These are phyloP conservation scores for Gila robusta DNA, from an alignment of 2,797 vertebrate genomes.

Conservation along the genomic window DNA sequence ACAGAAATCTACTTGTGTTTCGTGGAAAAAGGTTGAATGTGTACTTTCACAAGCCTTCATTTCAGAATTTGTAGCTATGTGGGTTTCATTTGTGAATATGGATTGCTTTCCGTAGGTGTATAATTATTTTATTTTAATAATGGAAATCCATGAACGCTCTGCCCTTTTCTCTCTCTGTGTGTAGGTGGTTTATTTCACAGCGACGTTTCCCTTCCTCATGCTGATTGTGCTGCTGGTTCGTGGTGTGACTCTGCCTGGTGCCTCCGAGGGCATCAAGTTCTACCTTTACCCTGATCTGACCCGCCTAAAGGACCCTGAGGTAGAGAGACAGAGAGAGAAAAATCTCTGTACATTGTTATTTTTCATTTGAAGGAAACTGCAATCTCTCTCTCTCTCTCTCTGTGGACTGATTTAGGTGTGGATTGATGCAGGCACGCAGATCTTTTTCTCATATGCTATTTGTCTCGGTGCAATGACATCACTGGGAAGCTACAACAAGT, in stretches of 20 bases:
- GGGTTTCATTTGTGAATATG: neutral
- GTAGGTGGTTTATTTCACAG: slow-evolving; percentile 97
- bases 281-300: slow-evolving; percentile 95
- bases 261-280: slow-evolving; percentile 94
- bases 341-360: neutral
- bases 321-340: slow-evolving; percentile 61
- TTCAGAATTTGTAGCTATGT: slow-evolving; percentile 6
- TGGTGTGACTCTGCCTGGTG: slow-evolving; percentile 95
- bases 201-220: slow-evolving; percentile 98
- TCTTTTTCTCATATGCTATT: slow-evolving; percentile 99
- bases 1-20: neutral
- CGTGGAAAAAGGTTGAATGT: neutral
- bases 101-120: slow-evolving; percentile 17
- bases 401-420: slow-evolving; percentile 83
- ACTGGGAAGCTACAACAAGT: slow-evolving; percentile 99
- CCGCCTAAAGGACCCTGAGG: slow-evolving; percentile 95
- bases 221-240: slow-evolving; percentile 93
- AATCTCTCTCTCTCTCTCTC: neutral
- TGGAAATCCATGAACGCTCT: slow-evolving; percentile 45
- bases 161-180: slow-evolving; percentile 16
- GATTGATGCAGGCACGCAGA: slow-evolving; percentile 99
- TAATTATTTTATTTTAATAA: slow-evolving; percentile 21
- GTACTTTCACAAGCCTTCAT: neutral
- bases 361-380: neutral
- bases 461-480: slow-evolving; percentile 99